Conservation (phyloP, 2,113 vertebrate species). For the Lanius ludovicianus region DNA sequence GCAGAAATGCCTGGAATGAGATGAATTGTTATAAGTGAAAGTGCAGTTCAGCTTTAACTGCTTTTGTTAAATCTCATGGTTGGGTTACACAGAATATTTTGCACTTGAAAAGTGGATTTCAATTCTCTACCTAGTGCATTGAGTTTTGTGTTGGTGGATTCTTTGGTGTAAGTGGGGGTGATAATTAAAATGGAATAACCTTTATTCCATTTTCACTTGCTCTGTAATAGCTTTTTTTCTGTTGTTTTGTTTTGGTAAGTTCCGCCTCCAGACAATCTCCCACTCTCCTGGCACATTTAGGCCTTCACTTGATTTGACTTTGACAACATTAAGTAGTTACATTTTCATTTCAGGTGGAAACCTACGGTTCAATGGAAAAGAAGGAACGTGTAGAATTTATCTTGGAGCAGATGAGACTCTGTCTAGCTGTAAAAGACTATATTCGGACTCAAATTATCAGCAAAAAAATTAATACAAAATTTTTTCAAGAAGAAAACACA, state of each 20-base stretch:
- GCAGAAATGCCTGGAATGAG: background rate
- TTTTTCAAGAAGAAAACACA: constrained; percentile 94
- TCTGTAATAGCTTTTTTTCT: background rate
- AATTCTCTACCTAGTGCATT: background rate
- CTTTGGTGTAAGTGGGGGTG: background rate
- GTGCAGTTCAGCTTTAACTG: background rate
- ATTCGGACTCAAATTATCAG: constrained; percentile 99
- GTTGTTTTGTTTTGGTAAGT: background rate
- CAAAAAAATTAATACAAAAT: constrained; percentile 99
- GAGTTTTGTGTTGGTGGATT: background rate
- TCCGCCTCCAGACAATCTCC: background rate
- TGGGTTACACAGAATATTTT: background rate
- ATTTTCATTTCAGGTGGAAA: constrained; percentile 87
- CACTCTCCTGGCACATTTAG: background rate
- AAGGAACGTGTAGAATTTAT: constrained; percentile 98
- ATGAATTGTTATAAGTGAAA: background rate
- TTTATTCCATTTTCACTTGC: background rate
- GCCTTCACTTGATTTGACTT: background rate
- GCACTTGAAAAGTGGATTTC: background rate
- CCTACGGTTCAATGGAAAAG: constrained; percentile 98
- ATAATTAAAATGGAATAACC: background rate
- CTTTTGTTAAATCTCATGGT: background rate
- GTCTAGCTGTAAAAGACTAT: constrained; percentile 96
- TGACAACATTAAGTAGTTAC: background rate
- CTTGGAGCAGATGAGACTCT: constrained; percentile 98